phyloP scores from a whole-genome alignment of 2,113 vertebrate species.

The Egretta garzetta region DNA sequence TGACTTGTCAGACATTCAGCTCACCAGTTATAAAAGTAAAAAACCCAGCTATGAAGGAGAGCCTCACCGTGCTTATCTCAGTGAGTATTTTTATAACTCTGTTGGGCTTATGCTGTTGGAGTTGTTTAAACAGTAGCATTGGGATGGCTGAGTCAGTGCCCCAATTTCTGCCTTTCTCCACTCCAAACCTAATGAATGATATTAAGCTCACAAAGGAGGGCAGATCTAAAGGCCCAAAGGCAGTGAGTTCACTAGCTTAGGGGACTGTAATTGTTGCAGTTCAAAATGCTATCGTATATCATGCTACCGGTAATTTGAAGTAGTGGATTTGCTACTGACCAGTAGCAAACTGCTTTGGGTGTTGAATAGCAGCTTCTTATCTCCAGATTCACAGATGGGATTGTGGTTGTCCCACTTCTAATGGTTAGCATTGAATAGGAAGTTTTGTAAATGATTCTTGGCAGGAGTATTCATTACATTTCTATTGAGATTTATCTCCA shows the following conservation, averaged over 20 bases:
- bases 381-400: slow-evolving; percentile 45
- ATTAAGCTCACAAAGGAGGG: not conserved
- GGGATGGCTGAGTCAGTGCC: not conserved
- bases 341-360: not conserved
- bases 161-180: not conserved
- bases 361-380: slow-evolving; percentile 40
- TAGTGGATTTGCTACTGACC: not conserved
- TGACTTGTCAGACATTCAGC: not conserved
- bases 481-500: slow-evolving; percentile 49
- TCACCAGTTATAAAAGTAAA: not conserved
- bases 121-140: not conserved
- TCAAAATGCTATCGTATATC: not conserved
- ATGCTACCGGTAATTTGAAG: not conserved
- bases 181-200: not conserved
- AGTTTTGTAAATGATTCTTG: slow-evolving; percentile 58
- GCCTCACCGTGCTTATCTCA: not conserved
- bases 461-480: slow-evolving; percentile 33
- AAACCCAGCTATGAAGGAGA: not conserved
- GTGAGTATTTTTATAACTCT: not conserved
- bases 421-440: slow-evolving; percentile 34
- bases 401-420: slow-evolving; percentile 8
- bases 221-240: not conserved
- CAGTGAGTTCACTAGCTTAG: not conserved
- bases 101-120: not conserved
- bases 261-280: not conserved